phyloP scores from a whole-genome alignment of 1,140 invertebrate genomes.

The Zaprionus camerounensis region DNA sequence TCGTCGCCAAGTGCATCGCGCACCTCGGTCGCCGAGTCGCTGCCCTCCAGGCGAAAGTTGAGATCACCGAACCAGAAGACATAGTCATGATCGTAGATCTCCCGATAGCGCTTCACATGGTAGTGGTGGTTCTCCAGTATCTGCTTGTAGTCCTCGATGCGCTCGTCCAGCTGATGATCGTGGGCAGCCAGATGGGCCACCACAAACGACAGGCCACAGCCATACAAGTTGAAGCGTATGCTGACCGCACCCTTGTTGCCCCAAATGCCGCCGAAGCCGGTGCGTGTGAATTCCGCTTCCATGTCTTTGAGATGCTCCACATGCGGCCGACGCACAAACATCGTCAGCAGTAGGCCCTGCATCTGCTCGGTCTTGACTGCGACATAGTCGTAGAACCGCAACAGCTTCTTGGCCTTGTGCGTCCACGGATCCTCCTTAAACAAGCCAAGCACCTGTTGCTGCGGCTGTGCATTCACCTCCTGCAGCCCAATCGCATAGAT shows the following conservation, averaged over 20 bases:
- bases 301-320: conserved; percentile 92
- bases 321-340: conserved; percentile 92
- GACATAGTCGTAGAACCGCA: conserved; percentile 90
- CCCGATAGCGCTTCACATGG: conserved; percentile 89
- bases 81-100: conserved; percentile 97
- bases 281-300: conserved; percentile 93
- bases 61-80: conserved; percentile 98
- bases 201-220: conserved; percentile 93
- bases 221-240: conserved; percentile 93
- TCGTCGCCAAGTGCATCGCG: conserved; percentile 87
- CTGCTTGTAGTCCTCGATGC: conserved; percentile 93
- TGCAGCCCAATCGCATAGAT: conserved; percentile 94
- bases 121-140: conserved; percentile 91
- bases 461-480: conserved; percentile 95
- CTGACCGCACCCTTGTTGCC: conserved; percentile 98
- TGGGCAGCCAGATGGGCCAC: conserved; percentile 96
- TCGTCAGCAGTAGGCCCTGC: conserved; percentile 91
- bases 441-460: conserved; percentile 92
- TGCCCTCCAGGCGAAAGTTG: conserved; percentile 93
- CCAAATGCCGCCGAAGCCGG: conserved; percentile 95
- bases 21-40: conserved; percentile 88
- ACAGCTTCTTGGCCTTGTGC: conserved; percentile 88
- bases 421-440: conserved; percentile 95
- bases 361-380: conserved; percentile 91
- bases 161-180: conserved; percentile 90